Evolutionary conservation across 2,113 vertebrate species (phyloP), one percentile per base, ranked within the genome.

Genomic region (Lasiurus cinereus): DNA sequence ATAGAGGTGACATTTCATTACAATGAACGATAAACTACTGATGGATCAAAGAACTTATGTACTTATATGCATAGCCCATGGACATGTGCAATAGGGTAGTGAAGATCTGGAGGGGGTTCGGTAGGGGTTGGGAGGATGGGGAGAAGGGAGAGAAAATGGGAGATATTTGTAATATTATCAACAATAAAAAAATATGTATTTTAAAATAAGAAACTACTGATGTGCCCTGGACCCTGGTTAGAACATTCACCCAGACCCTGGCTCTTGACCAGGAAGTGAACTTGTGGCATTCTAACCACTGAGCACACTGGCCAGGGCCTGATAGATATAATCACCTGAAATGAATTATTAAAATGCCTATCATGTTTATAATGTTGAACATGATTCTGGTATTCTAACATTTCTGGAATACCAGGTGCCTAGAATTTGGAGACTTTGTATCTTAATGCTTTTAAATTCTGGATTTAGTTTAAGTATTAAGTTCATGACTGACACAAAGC

Each of bases 401-500:
- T 66, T 88, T 85, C 43, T 87, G 94, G 74, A 82, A 29, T 70
- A 79, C 8, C 12, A 24, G 73, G 39, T 11, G 15, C n/a, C 15
- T 84, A 36, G 36, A 85, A 36, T 76, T 43, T 52, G 69, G 88
- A 24, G 64, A 48, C 31, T 83, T 69, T 66, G 33, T 70, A 66
- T 86, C 16, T 69, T 62, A 73, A n/a, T 46, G 48, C 27, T 67
- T 88, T 93, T 86, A 27, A 73, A 78, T 56, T 83, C 69, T 93
- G 39, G 21, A 72, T 72, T 87, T 93, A 70, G 93, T 0, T 64
- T 82, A 52, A 67, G 9, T 52, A 43, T 76, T 59, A 67, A 70
- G 12, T 48, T 93, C 14, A 31, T 69, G 76, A 82, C 21, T 24
- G 88, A 82, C 22, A 31, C n/a, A 13, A 73, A 88, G 5, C 39